Evolutionary conservation across 2,888 invertebrate species (phyloP).

Genomic region (Tromatobia lineatoria): DNA sequence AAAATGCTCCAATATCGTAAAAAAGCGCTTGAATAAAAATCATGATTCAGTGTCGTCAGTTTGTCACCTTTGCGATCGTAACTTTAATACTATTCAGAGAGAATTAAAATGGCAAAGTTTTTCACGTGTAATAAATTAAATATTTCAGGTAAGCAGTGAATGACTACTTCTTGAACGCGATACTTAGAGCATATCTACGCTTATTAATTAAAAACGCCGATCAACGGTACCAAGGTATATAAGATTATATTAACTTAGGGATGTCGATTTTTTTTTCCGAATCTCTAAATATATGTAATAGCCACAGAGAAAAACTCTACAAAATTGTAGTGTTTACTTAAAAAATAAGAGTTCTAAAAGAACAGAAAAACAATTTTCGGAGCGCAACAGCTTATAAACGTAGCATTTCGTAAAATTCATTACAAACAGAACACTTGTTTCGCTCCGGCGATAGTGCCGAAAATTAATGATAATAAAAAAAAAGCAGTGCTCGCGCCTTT

Average conservation of each 20-base stretch:
- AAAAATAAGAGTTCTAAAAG: background rate
- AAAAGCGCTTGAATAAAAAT: slow-evolving; percentile 27
- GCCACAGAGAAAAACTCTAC: slow-evolving; percentile 34
- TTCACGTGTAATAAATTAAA: slow-evolving; percentile 67
- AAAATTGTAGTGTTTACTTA: slow-evolving; percentile 1
- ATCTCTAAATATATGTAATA: slow-evolving; percentile 42
- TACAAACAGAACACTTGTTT: slow-evolving; percentile 14
- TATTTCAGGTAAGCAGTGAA: slow-evolving; percentile 61
- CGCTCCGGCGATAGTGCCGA: slow-evolving; percentile 1
- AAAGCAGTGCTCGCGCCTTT: slow-evolving; percentile 46
- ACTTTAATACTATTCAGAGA: slow-evolving; percentile 67
- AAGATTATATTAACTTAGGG: slow-evolving; percentile 41
- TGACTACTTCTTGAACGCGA: slow-evolving; percentile 60
- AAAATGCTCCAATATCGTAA: too few species aligned
- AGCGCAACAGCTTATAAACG: background rate
- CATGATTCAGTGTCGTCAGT: slow-evolving; percentile 33
- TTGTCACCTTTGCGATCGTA: slow-evolving; percentile 55
- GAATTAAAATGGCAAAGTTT: slow-evolving; percentile 64
- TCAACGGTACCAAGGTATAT: slow-evolving; percentile 64
- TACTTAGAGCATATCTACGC: slow-evolving; percentile 45
- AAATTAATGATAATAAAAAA: slow-evolving; percentile 20
- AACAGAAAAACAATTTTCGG: background rate
- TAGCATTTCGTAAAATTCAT: slow-evolving; percentile 5
- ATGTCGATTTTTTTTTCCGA: slow-evolving; percentile 22
- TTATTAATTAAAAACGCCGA: slow-evolving; percentile 54